Evolutionary conservation across 2,113 vertebrate species (phyloP).

Genomic region (Podocnemis expansa): DNA sequence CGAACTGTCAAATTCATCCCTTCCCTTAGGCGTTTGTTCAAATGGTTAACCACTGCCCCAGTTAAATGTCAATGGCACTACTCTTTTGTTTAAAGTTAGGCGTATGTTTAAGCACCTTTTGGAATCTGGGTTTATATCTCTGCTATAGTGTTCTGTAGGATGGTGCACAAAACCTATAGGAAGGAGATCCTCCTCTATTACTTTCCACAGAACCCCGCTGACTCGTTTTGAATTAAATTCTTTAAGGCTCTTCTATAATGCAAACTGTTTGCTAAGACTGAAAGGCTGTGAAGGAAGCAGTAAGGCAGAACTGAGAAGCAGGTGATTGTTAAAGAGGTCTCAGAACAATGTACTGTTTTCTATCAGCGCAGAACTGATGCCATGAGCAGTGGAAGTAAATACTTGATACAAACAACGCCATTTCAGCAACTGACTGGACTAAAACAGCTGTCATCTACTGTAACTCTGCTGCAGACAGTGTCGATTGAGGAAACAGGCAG

Average conservation of each 20-base stretch:
- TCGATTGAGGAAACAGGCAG: background rate
- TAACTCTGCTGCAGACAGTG: background rate
- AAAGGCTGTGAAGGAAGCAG: background rate
- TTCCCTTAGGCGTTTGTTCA: background rate
- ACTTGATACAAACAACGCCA: background rate
- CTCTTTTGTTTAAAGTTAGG: background rate
- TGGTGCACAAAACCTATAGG: background rate
- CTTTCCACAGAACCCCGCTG: background rate
- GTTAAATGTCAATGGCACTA: background rate
- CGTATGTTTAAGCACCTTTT: background rate
- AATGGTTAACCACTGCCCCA: background rate
- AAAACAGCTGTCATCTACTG: background rate
- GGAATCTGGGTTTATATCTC: background rate
- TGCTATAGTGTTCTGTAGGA: background rate
- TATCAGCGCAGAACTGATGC: fast-evolving
- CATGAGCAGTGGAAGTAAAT: background rate
- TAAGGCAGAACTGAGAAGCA: background rate
- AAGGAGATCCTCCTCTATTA: background rate
- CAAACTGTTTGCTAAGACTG: background rate
- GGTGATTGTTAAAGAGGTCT: background rate
- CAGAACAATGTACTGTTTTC: background rate
- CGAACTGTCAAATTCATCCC: background rate
- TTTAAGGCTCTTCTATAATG: background rate
- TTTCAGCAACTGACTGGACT: too few relatives aligned
- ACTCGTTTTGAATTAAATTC: background rate